Evolutionary conservation across 2,888 invertebrate genomes (phyloP), one percentile per base, ranked within the genome.

Genomic region (Sphinx pinastri): DNA sequence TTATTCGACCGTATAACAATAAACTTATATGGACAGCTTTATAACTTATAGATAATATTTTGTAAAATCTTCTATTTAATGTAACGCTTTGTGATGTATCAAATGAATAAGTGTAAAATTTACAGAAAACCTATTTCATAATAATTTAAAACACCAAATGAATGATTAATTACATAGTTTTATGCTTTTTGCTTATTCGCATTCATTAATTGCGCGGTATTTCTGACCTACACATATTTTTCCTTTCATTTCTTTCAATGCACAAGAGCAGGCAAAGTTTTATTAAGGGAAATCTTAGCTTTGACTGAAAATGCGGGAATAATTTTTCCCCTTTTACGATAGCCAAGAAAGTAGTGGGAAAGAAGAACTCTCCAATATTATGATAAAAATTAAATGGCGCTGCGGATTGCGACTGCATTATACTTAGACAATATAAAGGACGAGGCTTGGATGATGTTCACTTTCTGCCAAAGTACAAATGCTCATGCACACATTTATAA

Each of bases 251-350:
- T 78, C 59, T 57, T 60, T 68, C 68, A 31, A 54, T 7, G 66
- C 69, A 54, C 59, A 49, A 19, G 59, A 14, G 31, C 70, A 45
- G 71, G 67, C 49, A 71, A 79, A 77, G 73, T 81, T 78, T 80
- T 78, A 75, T 76, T 76, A 78, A 78, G 78, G 75, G 73, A 78
- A 79, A 76, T 74, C 71, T 70, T 68, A 72, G 74, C 77, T 79
- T 76, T 75, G 76, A 77, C 69, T 70, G 71, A 76, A 73, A 73
- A 71, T 71, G 69, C 68, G 47, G 38, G 55, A 70, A 63, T 67
- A 60, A 55, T 71, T 70, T 55, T 25, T 19, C 25, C 55, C 54
- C 25, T 63, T 54, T 54, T 2, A 49, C 52, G 19, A 51, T 60
- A 60, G 52, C 69, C 60, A 19, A 63, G 38, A 68, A 70, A 71